A percentile compares a stretch with the other conserved stretches of the same genome.
Evolutionary conservation across 2,797 vertebrate species (phyloP).

Genomic region (Anabacerthia variegaticeps): DNA sequence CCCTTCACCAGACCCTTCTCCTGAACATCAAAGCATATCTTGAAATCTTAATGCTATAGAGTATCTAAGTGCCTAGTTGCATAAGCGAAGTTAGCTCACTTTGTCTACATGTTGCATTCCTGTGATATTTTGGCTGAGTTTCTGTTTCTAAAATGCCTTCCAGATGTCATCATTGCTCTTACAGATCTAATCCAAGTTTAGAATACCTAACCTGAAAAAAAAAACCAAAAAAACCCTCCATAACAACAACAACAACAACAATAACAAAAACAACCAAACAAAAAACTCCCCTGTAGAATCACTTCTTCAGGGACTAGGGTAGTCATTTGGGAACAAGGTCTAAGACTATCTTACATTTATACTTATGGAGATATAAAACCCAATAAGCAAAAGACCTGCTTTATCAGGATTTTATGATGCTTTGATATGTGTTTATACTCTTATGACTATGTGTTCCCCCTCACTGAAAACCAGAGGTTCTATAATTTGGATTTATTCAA

Average conservation of each 20-base stretch:
- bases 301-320: not conserved
- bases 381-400: not conserved
- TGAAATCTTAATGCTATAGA: not conserved
- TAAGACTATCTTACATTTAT: not conserved
- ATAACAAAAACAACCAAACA: no score
- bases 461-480: not conserved
- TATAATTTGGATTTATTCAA: not conserved
- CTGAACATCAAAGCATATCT: not conserved
- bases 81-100: conserved; percentile 22
- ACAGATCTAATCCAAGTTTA: conserved; percentile 38
- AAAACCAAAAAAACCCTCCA: not conserved
- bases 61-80: conserved; percentile 21
- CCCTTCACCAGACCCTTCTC: not conserved
- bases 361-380: not conserved
- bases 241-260: no score
- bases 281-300: not conserved
- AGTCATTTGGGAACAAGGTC: not conserved
- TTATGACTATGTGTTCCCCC: not conserved
- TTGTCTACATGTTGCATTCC: conserved; percentile 62
- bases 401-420: conserved; percentile 19
- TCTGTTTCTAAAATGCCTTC: conserved; percentile 69
- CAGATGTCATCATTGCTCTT: conserved; percentile 65
- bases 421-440: conserved; percentile 2
- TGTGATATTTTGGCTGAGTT: conserved; percentile 55
- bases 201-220: not conserved